Evolutionary conservation across 2,113 vertebrate species (phyloP), one percentile per base, ranked within the genome.

Genomic region (Eira barbara): DNA sequence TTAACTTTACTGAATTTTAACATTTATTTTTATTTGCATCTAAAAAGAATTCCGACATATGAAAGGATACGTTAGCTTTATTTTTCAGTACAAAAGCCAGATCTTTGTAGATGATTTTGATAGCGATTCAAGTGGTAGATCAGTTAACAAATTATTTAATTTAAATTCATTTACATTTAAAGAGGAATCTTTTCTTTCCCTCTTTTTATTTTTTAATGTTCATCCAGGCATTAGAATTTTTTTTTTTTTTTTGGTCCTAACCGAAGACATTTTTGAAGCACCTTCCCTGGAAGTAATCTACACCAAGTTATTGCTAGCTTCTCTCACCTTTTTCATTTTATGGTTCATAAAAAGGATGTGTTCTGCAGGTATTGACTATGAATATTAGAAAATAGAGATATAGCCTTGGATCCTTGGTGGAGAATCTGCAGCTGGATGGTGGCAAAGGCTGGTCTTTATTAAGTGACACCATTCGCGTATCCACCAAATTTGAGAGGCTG

Each of bases 211-310:
- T 83, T 85, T 80, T 63, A 83, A 78, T 86, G 69, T 90, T 86
- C 14, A 42, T 42, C 57, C 39, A 49, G 36, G 71, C 47, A 67
- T 45, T 93, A 73, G 39, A 71, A 12, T 42, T 65, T 47, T 57
- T 87, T 71, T 87, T 78, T 57, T 91, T 71, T 87, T 79, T 90
- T 52, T 55, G 45, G 45, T 74, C 10, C 90, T 92, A 79, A 79
- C 90, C 71, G 63, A 96, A 92, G 49, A 59, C 78, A 82, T 83
- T 95, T 97, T 94, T 78, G 91, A 96, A 95, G 71, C 49, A 59
- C 18, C 14, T 97, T 95, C 88, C 59, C 39, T 85, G n/a, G 63
- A 95, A 90, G 92, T 79, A 86, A 96, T 95, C 20, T 88, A 88
- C 86, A 82, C 31, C 13, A 86, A 71, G 59, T 95, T 95, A 94